Base-by-base conservation (phyloP, 2,113 vertebrate genomes). In the Hystrix brachyura region DNA sequence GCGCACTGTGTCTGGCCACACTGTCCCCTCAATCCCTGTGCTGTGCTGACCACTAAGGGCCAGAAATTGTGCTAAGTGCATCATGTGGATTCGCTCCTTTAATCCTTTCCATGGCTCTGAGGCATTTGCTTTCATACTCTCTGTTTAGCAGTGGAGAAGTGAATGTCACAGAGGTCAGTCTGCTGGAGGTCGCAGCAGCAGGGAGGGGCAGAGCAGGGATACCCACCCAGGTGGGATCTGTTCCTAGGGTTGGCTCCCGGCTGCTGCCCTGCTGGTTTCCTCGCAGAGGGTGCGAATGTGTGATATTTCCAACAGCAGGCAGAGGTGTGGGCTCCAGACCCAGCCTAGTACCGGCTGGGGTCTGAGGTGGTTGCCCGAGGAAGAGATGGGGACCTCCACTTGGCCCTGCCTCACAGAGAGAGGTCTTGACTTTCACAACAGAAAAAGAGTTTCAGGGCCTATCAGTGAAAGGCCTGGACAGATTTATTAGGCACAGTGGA, bases 291-390 rank as follows among this genome's bases (percentile, higher is more conserved):
- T 9, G 48, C 21, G 32, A 53, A 10, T 76, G 51, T 21, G n/a
- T 2, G 0, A 1, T 57, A 2, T 25, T 60, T 60, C 13, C n/a
- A 5, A 67, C 43, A 9, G 1, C 3, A 8, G 19, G 48, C 46
- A 38, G 32, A 21, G 78, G 19, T 27, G 32, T 23, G 19, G 53
- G 48, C 14, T 43, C 27, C 34, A 17, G 17, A 71, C 5, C 18
- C 80, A 64, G 69, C 25, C 19, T 14, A 13, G 14, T 10, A 76
- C 25, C 72, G 29, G 46, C 29, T 13, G 25, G 46, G 25, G 12
- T 27, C 72, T 76, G 72, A 76, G 72, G 15, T 29, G 25, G 72
- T 48, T 27, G 25, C 43, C 19, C 43, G 48, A 72, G 15, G 72
- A 27, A 51, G 72, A 76, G 72, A 27, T 48, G 27, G 25, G 46